These are phyloP conservation scores for Pharmacophagus antenor DNA, from an alignment of 2,888 invertebrate genomes.

Conservation along the genomic window DNA sequence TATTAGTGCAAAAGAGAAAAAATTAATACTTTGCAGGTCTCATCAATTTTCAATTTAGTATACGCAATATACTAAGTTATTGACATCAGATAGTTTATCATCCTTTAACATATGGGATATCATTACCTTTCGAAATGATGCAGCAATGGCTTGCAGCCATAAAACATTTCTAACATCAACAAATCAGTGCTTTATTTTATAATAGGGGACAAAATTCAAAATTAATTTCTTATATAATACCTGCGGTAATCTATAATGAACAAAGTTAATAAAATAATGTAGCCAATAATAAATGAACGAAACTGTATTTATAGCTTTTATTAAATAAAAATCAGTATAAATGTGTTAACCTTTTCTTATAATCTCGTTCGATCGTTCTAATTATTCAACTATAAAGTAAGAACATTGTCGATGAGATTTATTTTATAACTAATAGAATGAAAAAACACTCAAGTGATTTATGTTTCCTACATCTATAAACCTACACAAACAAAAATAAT, in stretches of 20 bases:
- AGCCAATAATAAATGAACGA: constrained; percentile 13
- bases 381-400: not conserved
- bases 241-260: no score
- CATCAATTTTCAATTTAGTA: constrained; percentile 30
- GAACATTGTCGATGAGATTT: no score
- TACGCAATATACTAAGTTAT: constrained; percentile 24
- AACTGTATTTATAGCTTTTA: constrained; percentile 21
- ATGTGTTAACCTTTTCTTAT: no score
- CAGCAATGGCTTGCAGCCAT: constrained; percentile 11
- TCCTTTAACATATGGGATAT: constrained; percentile 25
- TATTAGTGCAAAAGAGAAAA: not conserved
- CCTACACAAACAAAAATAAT: no score
- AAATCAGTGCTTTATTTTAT: not conserved
- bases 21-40: constrained; percentile 22
- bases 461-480: no score
- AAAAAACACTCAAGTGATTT: no score
- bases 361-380: no score
- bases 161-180: not conserved
- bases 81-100: constrained; percentile 29
- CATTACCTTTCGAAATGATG: constrained; percentile 26
- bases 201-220: not conserved
- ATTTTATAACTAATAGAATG: not conserved
- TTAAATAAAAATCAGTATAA: constrained; percentile 7
- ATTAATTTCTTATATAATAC: no score
- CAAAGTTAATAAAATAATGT: not conserved